Conservation (phyloP, 2,113 vertebrate species). For the Elachura formosa region DNA sequence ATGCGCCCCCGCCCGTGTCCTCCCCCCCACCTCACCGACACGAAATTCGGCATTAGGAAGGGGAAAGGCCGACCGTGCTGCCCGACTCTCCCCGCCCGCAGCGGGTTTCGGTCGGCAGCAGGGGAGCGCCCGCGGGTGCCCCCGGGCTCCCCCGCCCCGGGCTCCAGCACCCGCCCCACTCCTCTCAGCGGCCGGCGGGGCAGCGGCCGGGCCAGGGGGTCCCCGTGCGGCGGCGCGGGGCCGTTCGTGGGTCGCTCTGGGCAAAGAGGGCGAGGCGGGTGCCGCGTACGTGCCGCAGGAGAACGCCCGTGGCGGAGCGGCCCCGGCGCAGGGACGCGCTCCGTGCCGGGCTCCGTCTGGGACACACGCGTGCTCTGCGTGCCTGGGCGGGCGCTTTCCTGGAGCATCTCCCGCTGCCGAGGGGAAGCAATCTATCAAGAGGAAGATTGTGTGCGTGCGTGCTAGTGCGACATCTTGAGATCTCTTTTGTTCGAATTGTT, state of each 20-base stretch:
- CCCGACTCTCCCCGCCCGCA: not conserved
- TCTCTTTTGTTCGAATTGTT: constrained; percentile 23
- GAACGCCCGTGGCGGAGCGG: not conserved
- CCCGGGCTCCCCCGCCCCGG: no score
- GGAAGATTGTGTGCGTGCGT: not conserved
- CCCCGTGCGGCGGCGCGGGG: not conserved
- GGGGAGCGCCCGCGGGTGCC: not conserved
- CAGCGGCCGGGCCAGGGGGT: not conserved
- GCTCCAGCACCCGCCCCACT: not conserved
- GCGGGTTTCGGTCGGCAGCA: not conserved
- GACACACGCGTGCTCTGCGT: not conserved
- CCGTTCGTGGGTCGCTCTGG: not conserved
- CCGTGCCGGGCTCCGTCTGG: not conserved
- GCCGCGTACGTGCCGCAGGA: not conserved
- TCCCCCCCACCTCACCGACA: not conserved
- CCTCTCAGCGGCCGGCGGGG: not conserved
- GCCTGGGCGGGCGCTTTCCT: not conserved
- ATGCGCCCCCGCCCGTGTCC: no score
- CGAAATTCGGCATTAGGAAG: not conserved
- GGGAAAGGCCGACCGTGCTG: not conserved
- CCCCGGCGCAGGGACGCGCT: not conserved
- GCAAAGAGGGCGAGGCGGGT: not conserved
- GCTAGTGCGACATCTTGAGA: constrained; percentile 24
- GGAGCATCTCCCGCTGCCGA: not conserved
- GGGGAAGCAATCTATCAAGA: not conserved